These are phyloP conservation scores for Pyrrhosoma nymphula DNA, from an alignment of 2,888 invertebrate species.

Conservation along the genomic window DNA sequence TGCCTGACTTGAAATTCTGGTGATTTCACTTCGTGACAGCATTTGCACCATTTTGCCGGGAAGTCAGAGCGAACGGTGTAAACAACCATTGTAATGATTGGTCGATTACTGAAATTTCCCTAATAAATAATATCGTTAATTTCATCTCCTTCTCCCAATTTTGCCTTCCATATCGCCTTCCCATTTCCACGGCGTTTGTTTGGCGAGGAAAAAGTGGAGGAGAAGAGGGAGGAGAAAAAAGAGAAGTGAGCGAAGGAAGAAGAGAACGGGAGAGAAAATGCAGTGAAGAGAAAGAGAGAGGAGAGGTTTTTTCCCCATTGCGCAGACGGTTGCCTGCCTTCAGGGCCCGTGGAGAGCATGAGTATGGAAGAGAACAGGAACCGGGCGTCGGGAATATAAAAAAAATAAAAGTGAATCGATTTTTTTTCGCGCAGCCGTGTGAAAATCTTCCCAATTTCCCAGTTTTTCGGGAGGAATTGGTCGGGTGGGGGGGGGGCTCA, in stretches of 20 bases:
- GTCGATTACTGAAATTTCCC: neutral
- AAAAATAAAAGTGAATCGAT: slow-evolving; percentile 7
- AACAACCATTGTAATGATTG: too few species aligned
- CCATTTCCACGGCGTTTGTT: neutral
- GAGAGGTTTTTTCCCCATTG: too few species aligned
- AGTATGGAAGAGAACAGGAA: neutral
- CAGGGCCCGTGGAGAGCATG: neutral
- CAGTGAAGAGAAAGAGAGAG: too few species aligned
- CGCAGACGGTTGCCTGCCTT: neutral
- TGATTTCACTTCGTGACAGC: neutral
- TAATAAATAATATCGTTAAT: neutral
- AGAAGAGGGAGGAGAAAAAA: neutral
- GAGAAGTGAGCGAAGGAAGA: neutral
- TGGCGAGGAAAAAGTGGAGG: neutral
- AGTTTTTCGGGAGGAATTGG: too few species aligned
- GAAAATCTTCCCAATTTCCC: slow-evolving; percentile 57
- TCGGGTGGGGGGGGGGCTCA: too few species aligned
- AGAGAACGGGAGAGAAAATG: too few species aligned
- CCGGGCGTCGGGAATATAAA: neutral
- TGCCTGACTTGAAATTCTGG: too few species aligned
- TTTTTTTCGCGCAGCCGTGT: slow-evolving; percentile 44
- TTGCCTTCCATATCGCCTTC: neutral
- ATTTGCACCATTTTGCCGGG: neutral
- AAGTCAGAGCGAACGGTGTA: too few species aligned
- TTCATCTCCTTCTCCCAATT: neutral